These are phyloP conservation scores for Laticauda colubrina DNA, from an alignment of 2,113 vertebrate species.

Conservation along the genomic window DNA sequence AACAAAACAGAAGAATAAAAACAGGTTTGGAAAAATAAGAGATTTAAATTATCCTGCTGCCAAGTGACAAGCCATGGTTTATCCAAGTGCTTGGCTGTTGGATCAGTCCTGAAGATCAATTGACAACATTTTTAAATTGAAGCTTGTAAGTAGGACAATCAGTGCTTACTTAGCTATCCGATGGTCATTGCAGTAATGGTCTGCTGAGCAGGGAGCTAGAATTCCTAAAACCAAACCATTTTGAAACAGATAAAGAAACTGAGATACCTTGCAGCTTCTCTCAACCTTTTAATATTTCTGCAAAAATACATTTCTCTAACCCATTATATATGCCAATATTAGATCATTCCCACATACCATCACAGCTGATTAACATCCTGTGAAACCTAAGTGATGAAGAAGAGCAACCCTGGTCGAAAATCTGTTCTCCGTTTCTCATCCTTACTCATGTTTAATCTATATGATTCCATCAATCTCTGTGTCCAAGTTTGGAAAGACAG, in stretches of 20 bases:
- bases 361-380: not conserved
- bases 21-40: conserved; percentile 24
- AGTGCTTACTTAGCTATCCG: conserved; percentile 40
- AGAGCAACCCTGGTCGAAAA: not conserved
- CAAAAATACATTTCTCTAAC: not conserved
- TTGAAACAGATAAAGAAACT: conserved; percentile 58
- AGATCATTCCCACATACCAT: not conserved
- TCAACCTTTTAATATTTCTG: fast-evolving
- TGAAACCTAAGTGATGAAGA: not conserved
- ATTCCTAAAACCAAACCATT: conserved; percentile 44
- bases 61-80: conserved; percentile 5
- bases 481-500: not conserved
- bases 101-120: conserved; percentile 53
- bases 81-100: conserved; percentile 47
- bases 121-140: conserved; percentile 65
- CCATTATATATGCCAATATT: fast-evolving
- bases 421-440: not conserved
- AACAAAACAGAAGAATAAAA: not conserved
- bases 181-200: conserved; percentile 48
- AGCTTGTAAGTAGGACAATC: conserved; percentile 62
- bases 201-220: conserved; percentile 47
- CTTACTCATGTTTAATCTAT: not conserved
- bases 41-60: conserved; percentile 9
- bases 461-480: not conserved
- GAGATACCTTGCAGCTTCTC: conserved; percentile 13